Percentiles rank a stretch among this genome's conserved stretches.
Conservation (phyloP, 2,888 invertebrate species). For the Eristalinus sepulchralis region DNA sequence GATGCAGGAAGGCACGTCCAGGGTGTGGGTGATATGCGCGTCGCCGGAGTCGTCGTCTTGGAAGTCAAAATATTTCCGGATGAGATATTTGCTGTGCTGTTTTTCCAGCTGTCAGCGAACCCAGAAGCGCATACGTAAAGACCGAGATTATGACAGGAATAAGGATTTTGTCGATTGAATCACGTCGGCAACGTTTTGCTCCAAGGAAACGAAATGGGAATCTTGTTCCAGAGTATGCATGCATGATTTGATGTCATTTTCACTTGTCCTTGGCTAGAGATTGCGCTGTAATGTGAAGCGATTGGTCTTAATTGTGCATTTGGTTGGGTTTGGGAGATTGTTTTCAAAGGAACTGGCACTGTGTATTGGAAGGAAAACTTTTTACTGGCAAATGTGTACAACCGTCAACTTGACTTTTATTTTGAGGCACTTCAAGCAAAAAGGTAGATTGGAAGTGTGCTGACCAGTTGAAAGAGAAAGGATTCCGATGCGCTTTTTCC, state of each 20-base stretch:
- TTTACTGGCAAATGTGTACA: too few species aligned
- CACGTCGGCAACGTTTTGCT: slow-evolving; percentile 14
- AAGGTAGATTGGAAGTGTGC: too few species aligned
- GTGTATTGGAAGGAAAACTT: too few species aligned
- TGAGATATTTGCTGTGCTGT: slow-evolving; percentile 26
- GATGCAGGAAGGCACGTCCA: slow-evolving; percentile 17
- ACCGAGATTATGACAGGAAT: neutral
- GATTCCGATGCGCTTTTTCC: too few species aligned
- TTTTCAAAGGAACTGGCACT: too few species aligned
- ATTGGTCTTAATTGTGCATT: too few species aligned
- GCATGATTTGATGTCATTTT: neutral
- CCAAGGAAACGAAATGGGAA: neutral
- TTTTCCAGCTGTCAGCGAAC: slow-evolving; percentile 38
- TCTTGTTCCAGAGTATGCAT: neutral
- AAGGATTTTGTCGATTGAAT: slow-evolving; percentile 29
- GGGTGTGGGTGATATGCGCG: neutral
- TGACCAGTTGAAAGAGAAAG: too few species aligned
- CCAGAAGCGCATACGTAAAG: slow-evolving; percentile 9
- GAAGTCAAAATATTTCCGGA: slow-evolving; percentile 40
- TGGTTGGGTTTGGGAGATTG: too few species aligned
- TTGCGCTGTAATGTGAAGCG: too few species aligned
- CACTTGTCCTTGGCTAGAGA: neutral
- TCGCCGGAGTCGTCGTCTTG: slow-evolving; percentile 11
- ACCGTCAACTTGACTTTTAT: too few species aligned
- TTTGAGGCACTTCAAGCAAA: too few species aligned